Conservation (phyloP, 2,888 invertebrate genomes). For the Trichogramma evanescens region DNA sequence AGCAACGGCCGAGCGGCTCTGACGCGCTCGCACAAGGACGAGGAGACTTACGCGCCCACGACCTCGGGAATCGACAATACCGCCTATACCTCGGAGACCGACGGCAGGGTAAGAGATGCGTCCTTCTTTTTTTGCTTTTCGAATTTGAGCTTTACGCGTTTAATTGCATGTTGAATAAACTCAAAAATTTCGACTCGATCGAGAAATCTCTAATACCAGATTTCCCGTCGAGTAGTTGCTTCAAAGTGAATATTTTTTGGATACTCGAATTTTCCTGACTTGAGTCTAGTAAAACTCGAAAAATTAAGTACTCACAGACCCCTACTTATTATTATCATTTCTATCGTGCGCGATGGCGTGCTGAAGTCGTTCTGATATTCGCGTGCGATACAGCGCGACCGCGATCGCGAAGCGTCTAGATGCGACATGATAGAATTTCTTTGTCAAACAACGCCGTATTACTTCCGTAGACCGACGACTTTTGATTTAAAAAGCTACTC, state of each 20-base stretch:
- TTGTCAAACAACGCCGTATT: too few relatives aligned
- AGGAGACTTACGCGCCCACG: conserved; percentile 29
- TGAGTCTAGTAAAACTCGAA: too few relatives aligned
- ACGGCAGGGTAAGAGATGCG: conserved; percentile 31
- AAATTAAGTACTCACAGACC: too few relatives aligned
- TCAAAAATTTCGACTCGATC: conserved; percentile 3
- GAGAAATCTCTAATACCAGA: neutral
- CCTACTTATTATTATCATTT: too few relatives aligned
- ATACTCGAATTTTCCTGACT: neutral
- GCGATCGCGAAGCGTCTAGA: too few relatives aligned
- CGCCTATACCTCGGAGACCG: conserved; percentile 40
- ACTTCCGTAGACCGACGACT: too few relatives aligned
- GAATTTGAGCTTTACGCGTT: neutral
- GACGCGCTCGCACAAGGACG: conserved; percentile 29
- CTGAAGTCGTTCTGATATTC: too few relatives aligned
- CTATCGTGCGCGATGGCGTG: too few relatives aligned
- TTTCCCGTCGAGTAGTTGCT: neutral
- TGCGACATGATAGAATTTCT: too few relatives aligned
- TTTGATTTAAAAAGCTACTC: too few relatives aligned
- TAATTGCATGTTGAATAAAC: neutral
- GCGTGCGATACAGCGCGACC: too few relatives aligned
- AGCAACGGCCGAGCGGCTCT: conserved; percentile 26
- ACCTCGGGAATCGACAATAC: conserved; percentile 37
- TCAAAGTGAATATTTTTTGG: neutral
- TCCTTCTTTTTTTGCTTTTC: neutral